phyloP scores from a whole-genome alignment of 2,113 vertebrate species.

The Paramisgurnus dabryanus region DNA sequence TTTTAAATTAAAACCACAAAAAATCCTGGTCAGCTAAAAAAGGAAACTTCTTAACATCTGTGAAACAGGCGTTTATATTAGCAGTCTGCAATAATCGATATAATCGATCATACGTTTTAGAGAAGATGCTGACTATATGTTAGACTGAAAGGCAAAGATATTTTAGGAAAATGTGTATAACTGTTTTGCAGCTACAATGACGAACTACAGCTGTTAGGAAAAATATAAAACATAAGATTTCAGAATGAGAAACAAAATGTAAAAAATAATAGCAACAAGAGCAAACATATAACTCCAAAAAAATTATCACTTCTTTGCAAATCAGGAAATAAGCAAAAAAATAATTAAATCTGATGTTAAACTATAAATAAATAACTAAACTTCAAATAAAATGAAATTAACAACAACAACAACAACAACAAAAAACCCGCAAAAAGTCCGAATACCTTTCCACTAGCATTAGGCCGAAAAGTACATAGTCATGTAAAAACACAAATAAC shows the following conservation, averaged over 20 bases:
- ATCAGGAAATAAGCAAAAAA: too few relatives aligned
- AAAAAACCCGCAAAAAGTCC: too few relatives aligned
- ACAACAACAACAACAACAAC: too few relatives aligned
- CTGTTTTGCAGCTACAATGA: neutral
- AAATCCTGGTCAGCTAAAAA: neutral
- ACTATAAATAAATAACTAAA: too few relatives aligned
- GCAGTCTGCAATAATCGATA: conserved; percentile 21
- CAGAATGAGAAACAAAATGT: neutral
- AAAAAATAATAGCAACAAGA: neutral
- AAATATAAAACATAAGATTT: neutral
- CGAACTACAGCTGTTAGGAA: neutral
- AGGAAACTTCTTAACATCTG: conserved; percentile 8
- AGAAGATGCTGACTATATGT: neutral
- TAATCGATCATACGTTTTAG: conserved; percentile 6
- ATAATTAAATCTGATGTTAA: too few relatives aligned
- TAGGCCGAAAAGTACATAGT: too few relatives aligned
- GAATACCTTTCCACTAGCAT: too few relatives aligned
- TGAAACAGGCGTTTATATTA: neutral
- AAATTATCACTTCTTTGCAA: too few relatives aligned
- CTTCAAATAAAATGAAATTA: too few relatives aligned
- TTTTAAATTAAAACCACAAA: neutral
- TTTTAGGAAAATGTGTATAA: neutral
- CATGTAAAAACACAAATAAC: too few relatives aligned
- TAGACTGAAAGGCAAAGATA: neutral
- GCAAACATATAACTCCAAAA: neutral